A percentile compares a stretch with the other conserved stretches of the same genome.
Evolutionary conservation across 2,888 invertebrate species (phyloP).

Genomic region (Idaea aversata): DNA sequence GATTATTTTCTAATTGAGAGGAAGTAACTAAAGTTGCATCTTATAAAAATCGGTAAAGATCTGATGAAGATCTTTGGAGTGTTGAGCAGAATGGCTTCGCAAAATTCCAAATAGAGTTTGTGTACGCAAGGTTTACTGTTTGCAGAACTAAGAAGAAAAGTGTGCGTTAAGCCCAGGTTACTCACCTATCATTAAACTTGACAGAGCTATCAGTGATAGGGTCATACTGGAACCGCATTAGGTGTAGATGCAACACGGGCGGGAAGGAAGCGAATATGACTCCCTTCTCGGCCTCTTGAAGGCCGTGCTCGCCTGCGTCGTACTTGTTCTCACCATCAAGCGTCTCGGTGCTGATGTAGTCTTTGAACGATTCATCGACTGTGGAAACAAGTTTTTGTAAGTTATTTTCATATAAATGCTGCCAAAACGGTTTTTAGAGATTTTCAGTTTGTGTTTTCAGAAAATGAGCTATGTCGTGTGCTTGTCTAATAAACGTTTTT

Average conservation of each 20-base stretch:
- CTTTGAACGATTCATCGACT: slow-evolving; percentile 97
- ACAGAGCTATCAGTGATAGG: slow-evolving; percentile 98
- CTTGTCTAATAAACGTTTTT: no score
- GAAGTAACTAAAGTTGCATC: no score
- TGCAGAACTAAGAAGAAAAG: background rate
- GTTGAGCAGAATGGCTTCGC: no score
- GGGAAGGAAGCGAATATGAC: slow-evolving; percentile 98
- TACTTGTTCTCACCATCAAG: slow-evolving; percentile 99
- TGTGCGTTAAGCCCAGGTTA: slow-evolving; percentile 7
- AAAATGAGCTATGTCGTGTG: no score
- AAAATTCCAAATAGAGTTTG: no score
- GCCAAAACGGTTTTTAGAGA: no score
- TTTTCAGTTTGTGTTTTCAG: no score
- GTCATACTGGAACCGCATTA: slow-evolving; percentile 99
- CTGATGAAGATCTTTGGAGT: no score
- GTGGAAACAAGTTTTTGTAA: slow-evolving; percentile 22
- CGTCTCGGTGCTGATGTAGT: slow-evolving; percentile 97
- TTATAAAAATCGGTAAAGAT: no score
- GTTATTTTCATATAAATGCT: background rate
- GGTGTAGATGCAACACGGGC: slow-evolving; percentile 97
- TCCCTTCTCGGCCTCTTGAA: slow-evolving; percentile 98
- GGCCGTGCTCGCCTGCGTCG: slow-evolving; percentile 97
- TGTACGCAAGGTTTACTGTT: no score
- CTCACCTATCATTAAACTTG: slow-evolving; percentile 93
- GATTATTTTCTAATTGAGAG: no score